These are phyloP conservation scores for Phrynocephalus versicolor DNA, from an alignment of 2,113 vertebrate genomes.

Conservation along the genomic window DNA sequence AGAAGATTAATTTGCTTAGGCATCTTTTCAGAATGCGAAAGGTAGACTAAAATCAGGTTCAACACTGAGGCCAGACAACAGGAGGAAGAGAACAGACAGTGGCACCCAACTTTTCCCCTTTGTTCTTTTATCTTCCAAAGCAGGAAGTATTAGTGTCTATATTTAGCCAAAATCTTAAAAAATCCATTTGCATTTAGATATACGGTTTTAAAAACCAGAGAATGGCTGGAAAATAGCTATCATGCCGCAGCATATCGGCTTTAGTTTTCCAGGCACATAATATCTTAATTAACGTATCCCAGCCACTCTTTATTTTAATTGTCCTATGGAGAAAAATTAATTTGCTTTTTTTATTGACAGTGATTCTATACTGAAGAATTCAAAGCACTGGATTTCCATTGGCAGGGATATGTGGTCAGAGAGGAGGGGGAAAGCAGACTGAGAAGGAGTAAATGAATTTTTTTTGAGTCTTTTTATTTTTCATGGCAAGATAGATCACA, in stretches of 20 bases:
- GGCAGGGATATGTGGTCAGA: too few relatives aligned
- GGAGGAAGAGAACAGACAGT: constrained; percentile 23
- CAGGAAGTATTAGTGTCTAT: constrained; percentile 52
- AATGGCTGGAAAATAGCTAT: constrained; percentile 41
- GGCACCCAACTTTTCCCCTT: constrained; percentile 49
- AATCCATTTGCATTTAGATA: too few relatives aligned
- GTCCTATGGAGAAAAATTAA: not conserved
- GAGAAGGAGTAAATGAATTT: too few relatives aligned
- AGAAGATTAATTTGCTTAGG: constrained; percentile 46
- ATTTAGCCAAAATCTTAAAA: constrained; percentile 63
- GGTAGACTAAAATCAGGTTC: constrained; percentile 50
- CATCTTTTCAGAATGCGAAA: constrained; percentile 30
- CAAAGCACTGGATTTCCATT: constrained; percentile 36
- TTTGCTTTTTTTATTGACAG: constrained; percentile 21
- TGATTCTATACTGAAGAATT: constrained; percentile 13
- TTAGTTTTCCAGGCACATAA: constrained; percentile 6
- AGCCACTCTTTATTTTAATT: constrained; percentile 42
- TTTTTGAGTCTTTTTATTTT: constrained; percentile 10
- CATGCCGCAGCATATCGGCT: constrained; percentile 39
- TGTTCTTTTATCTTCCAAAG: constrained; percentile 43
- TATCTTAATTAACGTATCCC: constrained; percentile 24
- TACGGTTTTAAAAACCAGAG: constrained; percentile 41
- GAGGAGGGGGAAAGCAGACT: too few relatives aligned
- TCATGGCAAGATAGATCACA: constrained; percentile 22
- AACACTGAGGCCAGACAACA: constrained; percentile 59